Percentiles rank a stretch among this genome's conserved stretches.
Conservation (phyloP, 1,140 invertebrate genomes). For the Aphaenogaster rudis region DNA sequence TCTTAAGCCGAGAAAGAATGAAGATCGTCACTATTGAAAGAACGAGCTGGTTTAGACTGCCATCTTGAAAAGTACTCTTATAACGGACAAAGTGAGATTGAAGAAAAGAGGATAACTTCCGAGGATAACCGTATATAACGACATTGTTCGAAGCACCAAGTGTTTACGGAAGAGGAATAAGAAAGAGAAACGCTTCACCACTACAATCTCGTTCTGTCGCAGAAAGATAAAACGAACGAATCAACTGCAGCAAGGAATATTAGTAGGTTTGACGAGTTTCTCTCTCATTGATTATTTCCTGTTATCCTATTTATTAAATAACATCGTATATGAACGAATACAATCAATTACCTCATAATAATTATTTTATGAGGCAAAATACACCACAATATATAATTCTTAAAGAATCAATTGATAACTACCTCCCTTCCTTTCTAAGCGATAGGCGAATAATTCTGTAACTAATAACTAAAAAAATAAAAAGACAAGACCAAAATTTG, state of each 20-base stretch:
- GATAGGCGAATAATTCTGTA: not conserved
- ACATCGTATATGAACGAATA: not conserved
- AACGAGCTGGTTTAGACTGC: constrained; percentile 27
- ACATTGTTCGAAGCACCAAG: constrained; percentile 15
- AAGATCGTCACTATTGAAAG: constrained; percentile 10
- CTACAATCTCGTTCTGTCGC: constrained; percentile 39
- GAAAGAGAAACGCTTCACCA: constrained; percentile 13
- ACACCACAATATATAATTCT: not conserved
- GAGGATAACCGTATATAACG: not conserved
- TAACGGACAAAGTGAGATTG: constrained; percentile 37
- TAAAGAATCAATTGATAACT: constrained; percentile 4
- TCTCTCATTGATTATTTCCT: constrained; percentile 16
- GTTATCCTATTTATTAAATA: not conserved
- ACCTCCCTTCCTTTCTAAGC: not conserved
- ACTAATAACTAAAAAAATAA: not conserved
- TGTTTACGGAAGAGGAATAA: constrained; percentile 50
- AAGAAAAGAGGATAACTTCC: constrained; percentile 37
- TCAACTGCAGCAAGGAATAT: constrained; percentile 9
- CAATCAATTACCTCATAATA: not conserved
- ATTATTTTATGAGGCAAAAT: not conserved
- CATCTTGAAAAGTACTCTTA: constrained; percentile 17
- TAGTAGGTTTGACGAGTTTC: not conserved
- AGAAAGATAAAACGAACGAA: constrained; percentile 9
- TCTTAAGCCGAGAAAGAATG: not conserved
- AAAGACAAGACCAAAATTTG: not conserved